Base-by-base conservation (phyloP, 2,797 vertebrate species). In the Liparis tanakae region DNA sequence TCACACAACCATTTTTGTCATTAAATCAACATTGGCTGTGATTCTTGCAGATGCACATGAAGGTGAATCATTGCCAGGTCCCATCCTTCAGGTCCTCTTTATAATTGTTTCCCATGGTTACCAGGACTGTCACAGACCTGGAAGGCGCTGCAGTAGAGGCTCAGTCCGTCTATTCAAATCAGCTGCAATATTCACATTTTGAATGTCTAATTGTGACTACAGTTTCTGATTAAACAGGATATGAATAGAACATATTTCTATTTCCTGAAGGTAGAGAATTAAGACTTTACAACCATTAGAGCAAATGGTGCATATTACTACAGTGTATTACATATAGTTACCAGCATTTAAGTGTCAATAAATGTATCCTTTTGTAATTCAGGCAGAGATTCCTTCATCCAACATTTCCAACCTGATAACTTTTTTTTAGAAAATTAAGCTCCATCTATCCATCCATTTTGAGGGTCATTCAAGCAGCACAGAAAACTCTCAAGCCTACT, bases 1-100 rank as follows among this genome's bases (percentile, higher is more conserved):
- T 89, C 67, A 68, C 86, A 79, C 83, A 78, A 89, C 89, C 87
- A 86, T 91, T 91, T 91, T 86, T 90, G 76, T 89, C 92, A 85
- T 86, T 92, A 88, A 91, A 92, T 92, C 90, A 91, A 87, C 84
- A 84, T 85, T 81, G 87, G 78, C 70, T 61, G 71, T 63, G 81
- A 83, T 84, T 85, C 76, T 83, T 69, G 75, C 72, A 82, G 67
- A 70, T 81, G 75, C 75, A 83, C 86, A 78, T 81, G 74, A 74
- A 73, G 72, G 82, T 73, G 72, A 75, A 75, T 81, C 81, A 72
- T 65, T 87, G 87, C 90, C 85, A 85, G 75, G 81, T 77, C 74
- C 65, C 73, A 87, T 88, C 85, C 70, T 81, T 90, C 77, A 88
- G 85, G 37, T 76, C 79, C 69, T 82, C 74, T 76, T 83, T 50